phyloP scores from a whole-genome alignment of 2,797 vertebrate genomes.

The Zonotrichia albicollis region DNA sequence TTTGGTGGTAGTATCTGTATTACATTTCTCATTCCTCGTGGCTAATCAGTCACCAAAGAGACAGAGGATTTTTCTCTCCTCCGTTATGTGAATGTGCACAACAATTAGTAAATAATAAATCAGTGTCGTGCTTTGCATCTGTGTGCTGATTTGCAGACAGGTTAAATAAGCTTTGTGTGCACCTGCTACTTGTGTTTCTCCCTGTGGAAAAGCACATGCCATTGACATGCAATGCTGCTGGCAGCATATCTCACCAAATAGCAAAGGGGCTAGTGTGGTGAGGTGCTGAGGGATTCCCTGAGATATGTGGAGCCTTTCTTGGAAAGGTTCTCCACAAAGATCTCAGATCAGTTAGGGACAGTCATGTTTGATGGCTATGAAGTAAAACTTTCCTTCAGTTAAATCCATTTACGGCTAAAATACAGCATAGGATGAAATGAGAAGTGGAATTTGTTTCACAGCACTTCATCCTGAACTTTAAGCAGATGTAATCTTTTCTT shows the following conservation, averaged over 20 bases:
- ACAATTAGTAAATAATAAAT: background rate
- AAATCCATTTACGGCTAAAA: background rate
- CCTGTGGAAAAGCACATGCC: background rate
- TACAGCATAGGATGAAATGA: background rate
- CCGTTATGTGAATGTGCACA: background rate
- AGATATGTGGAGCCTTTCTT: background rate
- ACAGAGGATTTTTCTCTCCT: constrained; percentile 1
- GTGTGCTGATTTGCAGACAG: background rate
- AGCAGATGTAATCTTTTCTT: background rate
- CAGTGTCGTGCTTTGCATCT: background rate
- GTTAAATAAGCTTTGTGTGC: background rate
- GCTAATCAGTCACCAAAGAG: background rate
- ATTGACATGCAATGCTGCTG: background rate
- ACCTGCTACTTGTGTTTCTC: background rate
- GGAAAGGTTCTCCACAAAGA: background rate
- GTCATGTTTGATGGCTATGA: background rate
- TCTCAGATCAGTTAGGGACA: accelerated
- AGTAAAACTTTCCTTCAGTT: background rate
- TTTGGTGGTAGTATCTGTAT: background rate
- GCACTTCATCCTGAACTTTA: background rate
- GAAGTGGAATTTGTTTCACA: background rate
- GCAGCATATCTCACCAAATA: accelerated
- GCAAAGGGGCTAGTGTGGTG: accelerated
- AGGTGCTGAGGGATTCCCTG: background rate
- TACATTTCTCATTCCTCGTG: background rate